Percentiles rank a stretch among this genome's conserved stretches.
Conservation (phyloP, 2,797 vertebrate genomes). For the Cuniculus paca region DNA sequence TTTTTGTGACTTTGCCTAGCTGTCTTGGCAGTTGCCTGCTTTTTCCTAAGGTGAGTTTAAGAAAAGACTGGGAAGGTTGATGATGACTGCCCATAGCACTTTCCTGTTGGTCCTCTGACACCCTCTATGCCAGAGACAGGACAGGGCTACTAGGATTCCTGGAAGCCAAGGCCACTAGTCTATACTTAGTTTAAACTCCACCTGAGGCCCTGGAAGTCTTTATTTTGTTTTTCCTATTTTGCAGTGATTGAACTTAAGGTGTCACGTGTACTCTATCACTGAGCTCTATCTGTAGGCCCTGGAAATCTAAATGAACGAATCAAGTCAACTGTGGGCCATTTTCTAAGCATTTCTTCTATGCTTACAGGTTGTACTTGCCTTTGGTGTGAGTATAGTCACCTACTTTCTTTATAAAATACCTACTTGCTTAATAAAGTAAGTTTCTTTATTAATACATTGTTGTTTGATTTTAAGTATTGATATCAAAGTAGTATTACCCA, state of each 20-base stretch:
- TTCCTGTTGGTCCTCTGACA: background rate
- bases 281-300: background rate
- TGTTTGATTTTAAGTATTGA: slow-evolving; percentile 24
- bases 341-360: background rate
- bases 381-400: background rate
- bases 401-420: background rate
- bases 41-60: background rate
- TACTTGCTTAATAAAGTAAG: background rate
- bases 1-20: background rate
- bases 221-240: background rate
- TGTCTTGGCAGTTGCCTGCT: background rate
- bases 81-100: no score
- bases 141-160: background rate
- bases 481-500: background rate
- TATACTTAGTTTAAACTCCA: background rate
- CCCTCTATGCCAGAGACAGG: accelerated
- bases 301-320: background rate
- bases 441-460: slow-evolving; percentile 28
- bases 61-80: background rate
- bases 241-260: background rate
- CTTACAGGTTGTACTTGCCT: background rate
- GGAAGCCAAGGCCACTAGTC: background rate
- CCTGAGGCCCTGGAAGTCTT: background rate
- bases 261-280: background rate
- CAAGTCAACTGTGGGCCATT: background rate